These are phyloP conservation scores for Scotopteryx bipunctaria DNA, from an alignment of 2,888 invertebrate genomes.

Conservation along the genomic window DNA sequence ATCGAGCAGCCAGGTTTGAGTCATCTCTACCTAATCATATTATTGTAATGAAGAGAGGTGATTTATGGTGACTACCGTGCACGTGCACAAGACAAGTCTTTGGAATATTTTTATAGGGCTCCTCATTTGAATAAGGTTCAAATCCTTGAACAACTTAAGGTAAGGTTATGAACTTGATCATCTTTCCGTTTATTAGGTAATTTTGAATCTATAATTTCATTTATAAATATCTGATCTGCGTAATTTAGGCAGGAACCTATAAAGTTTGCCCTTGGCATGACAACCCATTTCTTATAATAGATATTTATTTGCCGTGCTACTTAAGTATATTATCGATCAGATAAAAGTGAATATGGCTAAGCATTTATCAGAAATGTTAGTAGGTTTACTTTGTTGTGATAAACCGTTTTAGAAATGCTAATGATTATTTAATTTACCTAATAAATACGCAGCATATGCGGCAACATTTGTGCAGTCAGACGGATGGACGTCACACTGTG, in stretches of 20 bases:
- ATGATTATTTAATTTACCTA: too few relatives aligned
- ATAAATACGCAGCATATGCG: too few relatives aligned
- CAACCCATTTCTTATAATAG: neutral
- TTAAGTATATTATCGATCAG: neutral
- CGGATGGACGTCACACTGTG: too few relatives aligned
- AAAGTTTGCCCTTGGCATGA: neutral
- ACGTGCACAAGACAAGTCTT: conserved; percentile 1
- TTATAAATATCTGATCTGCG: too few relatives aligned
- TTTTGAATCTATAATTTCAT: conserved; percentile 5
- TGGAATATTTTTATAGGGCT: conserved; percentile 7
- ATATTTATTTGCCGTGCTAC: neutral
- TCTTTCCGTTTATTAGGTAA: conserved; percentile 11
- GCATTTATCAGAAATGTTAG: conserved; percentile 6
- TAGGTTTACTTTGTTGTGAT: neutral
- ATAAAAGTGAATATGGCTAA: conserved; percentile 13
- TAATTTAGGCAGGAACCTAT: neutral
- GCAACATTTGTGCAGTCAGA: too few relatives aligned
- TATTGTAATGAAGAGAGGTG: neutral
- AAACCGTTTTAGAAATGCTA: too few relatives aligned
- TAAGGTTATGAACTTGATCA: conserved; percentile 8
- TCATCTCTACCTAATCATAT: neutral
- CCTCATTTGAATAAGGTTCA: conserved; percentile 11
- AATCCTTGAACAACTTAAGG: conserved; percentile 12
- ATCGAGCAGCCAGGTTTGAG: neutral
- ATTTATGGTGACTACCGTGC: neutral